A percentile compares a stretch with the other conserved stretches of the same genome.
Evolutionary conservation across 2,888 invertebrate species (phyloP).

Genomic region (Polydrusus pterygomalis): DNA sequence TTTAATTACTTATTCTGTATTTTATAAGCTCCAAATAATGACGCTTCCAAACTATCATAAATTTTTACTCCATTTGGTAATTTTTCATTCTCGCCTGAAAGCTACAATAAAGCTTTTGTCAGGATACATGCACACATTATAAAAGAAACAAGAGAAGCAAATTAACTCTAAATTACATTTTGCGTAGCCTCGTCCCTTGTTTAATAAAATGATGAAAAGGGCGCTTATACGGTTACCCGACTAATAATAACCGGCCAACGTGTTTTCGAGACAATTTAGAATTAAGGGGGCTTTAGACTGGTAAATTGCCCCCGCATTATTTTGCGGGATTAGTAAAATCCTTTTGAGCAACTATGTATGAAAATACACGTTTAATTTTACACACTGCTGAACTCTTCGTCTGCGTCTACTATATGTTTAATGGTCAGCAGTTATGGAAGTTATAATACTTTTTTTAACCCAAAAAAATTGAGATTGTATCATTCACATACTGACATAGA

Average conservation of each 20-base stretch:
- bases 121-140: conserved; percentile 28
- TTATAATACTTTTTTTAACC: no score
- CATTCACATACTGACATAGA: no score
- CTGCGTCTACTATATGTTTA: neutral
- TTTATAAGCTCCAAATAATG: neutral
- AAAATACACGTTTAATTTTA: neutral
- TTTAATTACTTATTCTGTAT: neutral
- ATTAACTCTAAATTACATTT: conserved; percentile 59
- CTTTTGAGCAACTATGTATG: conserved; percentile 16
- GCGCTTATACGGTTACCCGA: conserved; percentile 43
- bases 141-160: conserved; percentile 52
- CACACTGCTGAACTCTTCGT: neutral
- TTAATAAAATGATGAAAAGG: conserved; percentile 61
- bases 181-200: conserved; percentile 50
- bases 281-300: conserved; percentile 69
- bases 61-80: neutral
- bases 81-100: conserved; percentile 19
- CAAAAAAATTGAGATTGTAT: no score
- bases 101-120: conserved; percentile 27
- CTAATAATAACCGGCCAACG: conserved; percentile 59
- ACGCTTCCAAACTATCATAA: neutral
- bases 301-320: conserved; percentile 51
- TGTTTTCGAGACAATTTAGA: conserved; percentile 70
- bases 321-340: conserved; percentile 30
- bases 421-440: no score